Evolutionary conservation across 30 jellyfish, hydroid and myxozoan genomes (phyloP), one percentile per base, ranked within the genome.

Genomic region (Rhopilema esculentum): DNA sequence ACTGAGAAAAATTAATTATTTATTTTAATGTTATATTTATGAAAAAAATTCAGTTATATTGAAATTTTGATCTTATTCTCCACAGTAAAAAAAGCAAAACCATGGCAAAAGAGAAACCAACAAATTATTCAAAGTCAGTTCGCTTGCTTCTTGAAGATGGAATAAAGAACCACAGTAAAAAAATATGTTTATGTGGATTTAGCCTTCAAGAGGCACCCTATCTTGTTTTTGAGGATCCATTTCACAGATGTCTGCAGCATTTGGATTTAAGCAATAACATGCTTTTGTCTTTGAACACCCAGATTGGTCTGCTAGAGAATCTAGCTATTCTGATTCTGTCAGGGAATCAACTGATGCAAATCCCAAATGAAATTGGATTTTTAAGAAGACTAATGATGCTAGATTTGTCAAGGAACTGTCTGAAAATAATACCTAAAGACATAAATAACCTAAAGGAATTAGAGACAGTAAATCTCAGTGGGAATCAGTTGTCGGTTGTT

Each of bases 221-320:
- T 4, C 82, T 28, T 16, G 49, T 88, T 0, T 88, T 77, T 61
- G 57, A 50, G n/a, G 30, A 23, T 24, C 96, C 96, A 4, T 75
- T 88, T 61, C 70, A 63, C 16, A 9, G 8, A 0, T 51, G 85
- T 61, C 96, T 88, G n/a, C 51, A 63, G 30, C 15, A 21, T 23
- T 53, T 88, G 0, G 96, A 88, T 33, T 30, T 88, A 74, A 77
- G 91, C 72, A 88, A 88, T 66, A 88, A 88, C 31, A n/a, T 19
- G 21, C 49, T 88, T 16, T 26, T 19, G 8, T n/a, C 6, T 67
- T 57, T 88, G n/a, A 29, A 67, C 72, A 1, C 69, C 9, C 64
- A 77, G 8, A 68, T 88, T 61, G 17, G 84, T 19, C 29, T 28
- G 51, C 49, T 88, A 15, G 50, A 49, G 0, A 78, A 69, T 61